Percentiles rank a stretch among this genome's conserved stretches.
Evolutionary conservation across 2,888 invertebrate genomes (phyloP).

Genomic region (Conomelus anceps): DNA sequence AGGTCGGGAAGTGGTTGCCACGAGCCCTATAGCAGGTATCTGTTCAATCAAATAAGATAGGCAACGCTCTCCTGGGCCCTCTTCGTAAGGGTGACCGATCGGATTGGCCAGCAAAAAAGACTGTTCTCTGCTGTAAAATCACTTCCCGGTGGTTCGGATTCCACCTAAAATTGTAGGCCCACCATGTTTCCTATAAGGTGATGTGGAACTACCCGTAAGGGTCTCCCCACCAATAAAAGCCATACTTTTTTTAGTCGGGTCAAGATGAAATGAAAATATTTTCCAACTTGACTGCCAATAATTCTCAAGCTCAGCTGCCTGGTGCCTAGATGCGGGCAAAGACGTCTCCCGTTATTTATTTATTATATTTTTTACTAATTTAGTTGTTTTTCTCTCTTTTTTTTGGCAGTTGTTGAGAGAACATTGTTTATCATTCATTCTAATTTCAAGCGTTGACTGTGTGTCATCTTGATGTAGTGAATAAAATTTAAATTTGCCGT

Average conservation of each 20-base stretch:
- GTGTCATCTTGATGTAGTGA: not conserved
- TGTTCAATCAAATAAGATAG: no score
- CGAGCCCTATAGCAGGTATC: no score
- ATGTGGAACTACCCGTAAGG: no score
- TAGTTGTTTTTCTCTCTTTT: not conserved
- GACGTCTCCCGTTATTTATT: not conserved
- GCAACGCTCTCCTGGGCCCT: no score
- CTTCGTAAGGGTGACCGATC: no score
- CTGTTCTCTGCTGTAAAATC: no score
- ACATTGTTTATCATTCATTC: not conserved
- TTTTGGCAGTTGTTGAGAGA: not conserved
- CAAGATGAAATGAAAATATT: not conserved
- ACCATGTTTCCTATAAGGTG: no score
- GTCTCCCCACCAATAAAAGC: no score
- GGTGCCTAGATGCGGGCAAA: not conserved
- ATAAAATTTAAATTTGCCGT: not conserved
- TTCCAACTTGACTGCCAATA: not conserved
- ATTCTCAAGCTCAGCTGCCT: not conserved
- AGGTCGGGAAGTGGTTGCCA: no score
- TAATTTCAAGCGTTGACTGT: not conserved
- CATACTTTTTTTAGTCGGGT: not conserved
- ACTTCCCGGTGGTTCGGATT: no score
- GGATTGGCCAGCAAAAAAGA: no score
- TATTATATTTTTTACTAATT: not conserved
- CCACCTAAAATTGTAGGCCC: no score